Evolutionary conservation across 2,113 vertebrate genomes (phyloP), one percentile per base, ranked within the genome.

Genomic region (Bothrops jararaca): DNA sequence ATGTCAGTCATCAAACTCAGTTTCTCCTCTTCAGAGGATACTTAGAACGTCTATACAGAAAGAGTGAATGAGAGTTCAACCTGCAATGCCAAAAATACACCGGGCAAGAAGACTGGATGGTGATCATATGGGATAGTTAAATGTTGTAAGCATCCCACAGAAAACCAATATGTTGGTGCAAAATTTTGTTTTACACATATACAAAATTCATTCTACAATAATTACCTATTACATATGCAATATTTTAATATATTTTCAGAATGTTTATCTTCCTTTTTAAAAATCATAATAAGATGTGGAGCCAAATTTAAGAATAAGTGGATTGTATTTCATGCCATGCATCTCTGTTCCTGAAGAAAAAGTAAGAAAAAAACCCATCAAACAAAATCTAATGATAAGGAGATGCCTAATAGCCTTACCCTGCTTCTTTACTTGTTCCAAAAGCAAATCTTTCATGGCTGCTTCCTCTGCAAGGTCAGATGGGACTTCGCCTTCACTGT

Each of bases 401-500:
- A 85, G 54, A 0, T 18, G 87, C 1, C 6, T 2, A 0, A 1
- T 26, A 1, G 5, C 23, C 4, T 96, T 93, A 98, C 99, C 98
- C 96, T 98, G 98, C 94, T 97, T 98, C 90, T 96, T 96, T 2
- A 98, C 98, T 97, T 98, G 98, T 20, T 98, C 97, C 97, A 98
- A 97, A 22, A 99, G 98, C 69, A 99, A 97, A 45, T 98, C 97
- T 96, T 99, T 99, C 69, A 99, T 98, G 94, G 98, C 97, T n/a
- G 98, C 98, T 87, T 99, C 99, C 95, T 99, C 98, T 0, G 98
- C 98, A 15, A 99, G 98, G 96, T 99, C 99, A 39, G 98, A 97
- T 0, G 99, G 99, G 87, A 99, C 98, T 52, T 99, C 99, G 0
- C 99, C 99, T 53, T 99, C 99, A 10, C 98, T 99, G 96, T 99